Percentiles rank a stretch among this genome's conserved stretches.
phyloP scores from a whole-genome alignment of 2,888 invertebrate genomes.

The Globia sparganii region DNA sequence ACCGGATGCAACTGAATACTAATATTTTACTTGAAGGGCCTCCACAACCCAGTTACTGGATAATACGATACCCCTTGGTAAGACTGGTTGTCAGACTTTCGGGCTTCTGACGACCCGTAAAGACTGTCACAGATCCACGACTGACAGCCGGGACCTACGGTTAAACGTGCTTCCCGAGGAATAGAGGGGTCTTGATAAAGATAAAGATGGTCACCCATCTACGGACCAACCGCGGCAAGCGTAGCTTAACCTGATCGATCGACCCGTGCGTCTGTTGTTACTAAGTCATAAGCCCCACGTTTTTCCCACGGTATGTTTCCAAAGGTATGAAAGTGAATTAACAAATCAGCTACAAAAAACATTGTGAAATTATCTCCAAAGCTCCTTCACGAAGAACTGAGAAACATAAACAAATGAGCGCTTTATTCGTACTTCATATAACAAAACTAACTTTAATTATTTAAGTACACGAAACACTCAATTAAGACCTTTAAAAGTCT shows the following conservation, averaged over 20 bases:
- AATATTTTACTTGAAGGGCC: background rate
- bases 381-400: slow-evolving; percentile 55
- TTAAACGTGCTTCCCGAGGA: background rate
- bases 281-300: background rate
- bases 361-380: slow-evolving; percentile 60
- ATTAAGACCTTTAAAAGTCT: slow-evolving; percentile 64
- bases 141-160: background rate
- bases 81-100: background rate
- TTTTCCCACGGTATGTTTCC: background rate
- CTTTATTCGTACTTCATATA: slow-evolving; percentile 63
- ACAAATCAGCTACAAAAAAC: slow-evolving; percentile 44
- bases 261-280: background rate
- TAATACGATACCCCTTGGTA: background rate
- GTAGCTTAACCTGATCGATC: background rate
- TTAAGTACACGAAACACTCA: slow-evolving; percentile 64
- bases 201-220: background rate
- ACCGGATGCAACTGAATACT: no score
- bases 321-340: slow-evolving; percentile 37
- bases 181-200: no score
- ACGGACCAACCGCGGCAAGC: background rate
- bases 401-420: slow-evolving; percentile 67
- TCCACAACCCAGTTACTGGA: background rate
- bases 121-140: background rate
- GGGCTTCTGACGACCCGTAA: background rate
- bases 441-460: slow-evolving; percentile 58